Evolutionary conservation across 2,113 vertebrate genomes (phyloP).

Genomic region (Pleuronectes platessa): DNA sequence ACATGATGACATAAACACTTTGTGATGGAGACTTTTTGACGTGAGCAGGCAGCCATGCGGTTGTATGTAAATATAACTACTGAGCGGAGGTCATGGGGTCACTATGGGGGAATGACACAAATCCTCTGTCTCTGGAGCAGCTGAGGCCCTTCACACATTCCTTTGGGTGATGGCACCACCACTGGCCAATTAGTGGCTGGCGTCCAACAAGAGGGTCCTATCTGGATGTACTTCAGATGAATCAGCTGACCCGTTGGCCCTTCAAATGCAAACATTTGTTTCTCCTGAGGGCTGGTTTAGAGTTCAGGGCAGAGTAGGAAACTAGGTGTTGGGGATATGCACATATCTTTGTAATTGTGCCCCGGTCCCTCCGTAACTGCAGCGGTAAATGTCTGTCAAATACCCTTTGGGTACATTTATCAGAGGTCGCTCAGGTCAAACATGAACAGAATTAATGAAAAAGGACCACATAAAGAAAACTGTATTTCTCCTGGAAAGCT

Average conservation of each 20-base stretch:
- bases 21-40: constrained; percentile 18
- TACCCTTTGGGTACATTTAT: constrained; percentile 35
- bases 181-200: constrained; percentile 62
- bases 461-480: no score
- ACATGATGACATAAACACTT: constrained; percentile 61
- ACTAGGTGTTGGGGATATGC: constrained; percentile 25
- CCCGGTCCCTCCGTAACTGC: constrained; percentile 36
- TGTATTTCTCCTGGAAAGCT: neutral
- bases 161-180: constrained; percentile 56
- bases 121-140: constrained; percentile 55
- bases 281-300: constrained; percentile 8
- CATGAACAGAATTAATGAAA: neutral
- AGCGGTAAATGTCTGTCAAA: constrained; percentile 42
- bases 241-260: constrained; percentile 30
- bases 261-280: constrained; percentile 33
- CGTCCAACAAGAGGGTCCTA: constrained; percentile 44
- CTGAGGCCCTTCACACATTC: constrained; percentile 61
- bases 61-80: constrained; percentile 39
- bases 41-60: neutral
- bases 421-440: constrained; percentile 15
- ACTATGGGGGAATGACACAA: constrained; percentile 40
- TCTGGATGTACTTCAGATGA: constrained; percentile 38
- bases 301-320: constrained; percentile 19
- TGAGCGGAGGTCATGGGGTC: constrained; percentile 52
- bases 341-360: constrained; percentile 66